Evolutionary conservation across 2,888 invertebrate genomes (phyloP), one percentile per base, ranked within the genome.

Genomic region (Phortica okadai): DNA sequence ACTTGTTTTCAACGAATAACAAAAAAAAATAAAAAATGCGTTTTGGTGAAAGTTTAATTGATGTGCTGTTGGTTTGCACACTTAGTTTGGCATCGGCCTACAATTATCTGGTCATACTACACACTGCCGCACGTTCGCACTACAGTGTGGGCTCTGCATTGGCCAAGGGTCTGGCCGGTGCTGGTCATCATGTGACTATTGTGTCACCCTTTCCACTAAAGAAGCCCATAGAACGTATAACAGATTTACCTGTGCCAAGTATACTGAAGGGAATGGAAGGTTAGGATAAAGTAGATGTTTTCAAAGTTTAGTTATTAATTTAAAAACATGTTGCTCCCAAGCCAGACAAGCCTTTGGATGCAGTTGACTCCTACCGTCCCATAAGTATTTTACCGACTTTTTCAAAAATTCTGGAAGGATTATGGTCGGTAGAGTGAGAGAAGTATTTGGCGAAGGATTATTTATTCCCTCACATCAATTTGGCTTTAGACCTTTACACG

Each of bases 181-280:
- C 84, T 14, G 92, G 92, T 4, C 91, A 92, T 78, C 82, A 91
- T 25, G 87, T 91, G 1, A 90, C 89, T 25, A 84, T 90, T 21
- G 83, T 89, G 6, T 87, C 89, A 16, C 84, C 89, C 2, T 88
- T 85, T 81, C 88, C 89, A 0, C 80, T 84, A 33, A 84, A 84
- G 62, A 77, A 82, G 4, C 83, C 84, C 3, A 75, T 89, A 2
- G 69, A 80, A 3, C 88, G 90, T 75, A 89, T 85, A 77, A 81
- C 83, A 4, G 84, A 87, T 74, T 73, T 88, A 6, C 74, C 77
- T 58, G 74, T 81, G 8, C 79, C 77, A 8, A 16, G 59, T 16
- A 59, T 59, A 3, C 0, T 83, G 2, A 69, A 80, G 1, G 54
- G 54, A 2, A 86, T 88, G 87, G n/a, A 76, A 41, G 41, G 85